Evolutionary conservation across 2,888 invertebrate species (phyloP).

Genomic region (Mesoligia furuncula): DNA sequence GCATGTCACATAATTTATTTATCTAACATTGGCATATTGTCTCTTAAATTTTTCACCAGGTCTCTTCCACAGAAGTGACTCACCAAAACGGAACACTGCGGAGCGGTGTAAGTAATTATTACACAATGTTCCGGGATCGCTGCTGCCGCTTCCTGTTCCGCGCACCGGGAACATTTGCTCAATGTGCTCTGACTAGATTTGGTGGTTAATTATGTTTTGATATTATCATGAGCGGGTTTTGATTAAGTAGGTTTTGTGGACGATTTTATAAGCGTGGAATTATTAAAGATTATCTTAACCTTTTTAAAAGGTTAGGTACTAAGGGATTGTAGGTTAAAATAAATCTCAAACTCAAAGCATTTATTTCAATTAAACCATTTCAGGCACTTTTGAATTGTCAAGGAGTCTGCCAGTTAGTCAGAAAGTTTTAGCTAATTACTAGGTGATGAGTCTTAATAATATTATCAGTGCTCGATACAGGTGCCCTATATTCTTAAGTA

Average conservation of each 20-base stretch:
- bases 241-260: slow-evolving; percentile 2
- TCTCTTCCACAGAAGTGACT: slow-evolving; percentile 5
- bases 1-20: not conserved
- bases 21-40: not conserved
- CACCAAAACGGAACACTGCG: slow-evolving; percentile 37
- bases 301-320: not conserved
- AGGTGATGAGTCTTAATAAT: too few species aligned
- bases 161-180: slow-evolving; percentile 37
- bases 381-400: too few species aligned
- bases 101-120: slow-evolving; percentile 53
- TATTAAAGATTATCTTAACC: not conserved
- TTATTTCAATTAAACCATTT: too few species aligned
- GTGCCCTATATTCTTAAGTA: too few species aligned
- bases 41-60: slow-evolving; percentile 26
- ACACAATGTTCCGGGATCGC: slow-evolving; percentile 43
- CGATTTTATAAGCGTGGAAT: not conserved
- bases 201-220: slow-evolving; percentile 18
- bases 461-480: too few species aligned
- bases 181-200: slow-evolving; percentile 23
- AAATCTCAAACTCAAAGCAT: not conserved
- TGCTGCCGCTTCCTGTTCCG: slow-evolving; percentile 42
- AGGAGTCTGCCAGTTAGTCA: too few species aligned
- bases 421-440: too few species aligned
- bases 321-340: not conserved
- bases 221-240: slow-evolving; percentile 16